Percentiles rank a stretch among this genome's conserved stretches.
phyloP scores from a whole-genome alignment of 2,888 invertebrate species.

The Hirtodrosophila trivittata region DNA sequence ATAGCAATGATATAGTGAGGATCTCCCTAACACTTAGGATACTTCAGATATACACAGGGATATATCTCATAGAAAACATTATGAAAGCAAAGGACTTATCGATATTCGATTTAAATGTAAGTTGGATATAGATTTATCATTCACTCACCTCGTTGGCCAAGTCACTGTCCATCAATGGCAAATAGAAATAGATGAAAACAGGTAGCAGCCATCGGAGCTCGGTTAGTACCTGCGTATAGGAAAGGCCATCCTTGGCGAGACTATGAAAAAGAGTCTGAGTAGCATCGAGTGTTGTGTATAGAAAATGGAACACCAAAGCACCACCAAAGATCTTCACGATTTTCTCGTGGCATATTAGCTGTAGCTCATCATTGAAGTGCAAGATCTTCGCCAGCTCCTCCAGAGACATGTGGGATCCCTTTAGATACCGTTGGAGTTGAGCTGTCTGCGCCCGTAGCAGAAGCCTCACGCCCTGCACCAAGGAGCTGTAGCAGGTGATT shows the following conservation, averaged over 20 bases:
- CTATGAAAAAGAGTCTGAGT: conserved; percentile 26
- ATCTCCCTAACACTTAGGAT: too few species aligned
- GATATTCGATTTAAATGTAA: too few species aligned
- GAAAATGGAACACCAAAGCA: conserved; percentile 33
- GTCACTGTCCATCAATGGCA: conserved; percentile 51
- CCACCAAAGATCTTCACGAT: conserved; percentile 41
- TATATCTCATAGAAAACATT: too few species aligned
- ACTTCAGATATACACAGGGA: too few species aligned
- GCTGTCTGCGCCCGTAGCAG: conserved; percentile 31
- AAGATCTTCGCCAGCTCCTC: conserved; percentile 20
- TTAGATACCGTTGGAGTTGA: conserved; percentile 2
- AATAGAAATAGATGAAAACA: conserved; percentile 28
- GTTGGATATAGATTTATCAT: too few species aligned
- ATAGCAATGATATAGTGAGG: too few species aligned
- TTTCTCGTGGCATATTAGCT: conserved; percentile 35
- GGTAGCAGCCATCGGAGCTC: conserved; percentile 54
- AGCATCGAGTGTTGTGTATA: conserved; percentile 39
- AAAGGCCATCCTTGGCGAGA: conserved; percentile 8
- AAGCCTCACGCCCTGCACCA: conserved; percentile 28
- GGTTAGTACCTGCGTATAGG: conserved; percentile 1
- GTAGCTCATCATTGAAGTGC: conserved; percentile 38
- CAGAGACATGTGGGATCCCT: neutral
- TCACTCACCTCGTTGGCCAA: conserved; percentile 61
- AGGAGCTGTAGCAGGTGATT: conserved; percentile 42
- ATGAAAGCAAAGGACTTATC: too few species aligned